Base-by-base conservation (phyloP, 2,113 vertebrate species). In the Semicossyphus pulcher region DNA sequence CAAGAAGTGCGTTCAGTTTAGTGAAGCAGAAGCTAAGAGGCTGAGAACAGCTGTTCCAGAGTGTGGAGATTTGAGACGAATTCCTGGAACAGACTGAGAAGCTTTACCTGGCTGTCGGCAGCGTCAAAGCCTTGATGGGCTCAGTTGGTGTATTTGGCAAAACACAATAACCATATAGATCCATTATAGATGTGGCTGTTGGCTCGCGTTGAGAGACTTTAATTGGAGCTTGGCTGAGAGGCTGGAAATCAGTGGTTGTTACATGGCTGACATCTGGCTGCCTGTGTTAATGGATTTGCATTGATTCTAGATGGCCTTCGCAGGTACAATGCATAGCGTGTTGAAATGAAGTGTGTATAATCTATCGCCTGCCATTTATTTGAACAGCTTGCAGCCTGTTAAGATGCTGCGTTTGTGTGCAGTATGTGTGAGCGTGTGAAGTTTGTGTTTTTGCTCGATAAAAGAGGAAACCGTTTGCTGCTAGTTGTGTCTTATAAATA, bases 241-340 rank as follows among this genome's bases (percentile, higher is more conserved):
- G 78, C 80, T 88, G 71, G 74, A 79, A 86, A 80, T 87, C 80
- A 83, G 51, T 60, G 72, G 72, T 57, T 83, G 84, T 82, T 83
- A 54, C 74, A 56, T 84, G 75, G 76, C 51, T 71, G 86, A 82
- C 81, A 88, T 76, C 80, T 88, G 81, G 76, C 73, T 78, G 79
- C 78, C 67, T 39, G 88, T 78, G 76, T 81, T 86, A 84, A 88
- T 88, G 80, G 81, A 85, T 76, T 78, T 53, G 48, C 74, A 89
- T 89, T 84, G 90, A 89, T 91, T 86, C 5, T 28, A 78, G 59
- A 61, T 75, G 86, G 84, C 79, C 80, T 89, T 87, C 72, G 65
- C 42, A 74, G 72, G 77, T 67, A 66, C 67, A 68, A 67, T 73
- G 53, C 80, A 64, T 65, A 59, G 45, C 68, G 39, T 72, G 79